Evolutionary conservation across 2,113 vertebrate genomes (phyloP).

Genomic region (Antennarius striatus): DNA sequence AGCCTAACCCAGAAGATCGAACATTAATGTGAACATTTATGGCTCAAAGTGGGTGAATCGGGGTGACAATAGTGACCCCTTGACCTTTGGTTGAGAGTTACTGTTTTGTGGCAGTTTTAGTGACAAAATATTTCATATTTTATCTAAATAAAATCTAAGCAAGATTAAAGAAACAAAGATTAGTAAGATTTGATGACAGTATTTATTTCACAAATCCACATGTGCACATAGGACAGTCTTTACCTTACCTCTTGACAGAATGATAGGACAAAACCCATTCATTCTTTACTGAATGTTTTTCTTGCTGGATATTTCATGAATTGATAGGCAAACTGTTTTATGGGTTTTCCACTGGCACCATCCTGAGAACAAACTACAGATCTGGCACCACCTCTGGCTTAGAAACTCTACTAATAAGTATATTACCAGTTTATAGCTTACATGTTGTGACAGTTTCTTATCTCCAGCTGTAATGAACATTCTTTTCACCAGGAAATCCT

Average conservation of each 20-base stretch:
- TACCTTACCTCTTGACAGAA: not conserved
- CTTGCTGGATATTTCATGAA: not conserved
- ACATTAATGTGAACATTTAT: not conserved
- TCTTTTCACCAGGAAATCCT: slow-evolving; percentile 12
- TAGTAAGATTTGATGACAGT: too few relatives aligned
- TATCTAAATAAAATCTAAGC: not conserved
- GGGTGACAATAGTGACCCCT: not conserved
- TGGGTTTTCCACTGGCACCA: not conserved
- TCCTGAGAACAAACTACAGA: not conserved
- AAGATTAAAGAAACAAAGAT: too few relatives aligned
- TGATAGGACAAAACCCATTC: not conserved
- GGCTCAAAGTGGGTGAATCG: not conserved
- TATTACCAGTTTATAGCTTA: slow-evolving; percentile 9
- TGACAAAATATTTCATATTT: not conserved
- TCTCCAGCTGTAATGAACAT: slow-evolving; percentile 43
- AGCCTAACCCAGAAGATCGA: too few relatives aligned
- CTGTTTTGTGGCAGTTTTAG: not conserved
- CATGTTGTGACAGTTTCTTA: slow-evolving; percentile 26
- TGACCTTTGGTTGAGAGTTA: not conserved
- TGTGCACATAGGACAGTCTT: not conserved
- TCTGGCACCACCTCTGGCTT: not conserved
- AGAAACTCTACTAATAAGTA: not conserved
- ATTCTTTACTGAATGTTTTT: too few relatives aligned
- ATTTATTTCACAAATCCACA: not conserved
- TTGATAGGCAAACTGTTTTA: not conserved